Percentiles rank a stretch among this genome's conserved stretches.
phyloP scores from a whole-genome alignment of 2,797 vertebrate genomes.

The Alectoris magna region DNA sequence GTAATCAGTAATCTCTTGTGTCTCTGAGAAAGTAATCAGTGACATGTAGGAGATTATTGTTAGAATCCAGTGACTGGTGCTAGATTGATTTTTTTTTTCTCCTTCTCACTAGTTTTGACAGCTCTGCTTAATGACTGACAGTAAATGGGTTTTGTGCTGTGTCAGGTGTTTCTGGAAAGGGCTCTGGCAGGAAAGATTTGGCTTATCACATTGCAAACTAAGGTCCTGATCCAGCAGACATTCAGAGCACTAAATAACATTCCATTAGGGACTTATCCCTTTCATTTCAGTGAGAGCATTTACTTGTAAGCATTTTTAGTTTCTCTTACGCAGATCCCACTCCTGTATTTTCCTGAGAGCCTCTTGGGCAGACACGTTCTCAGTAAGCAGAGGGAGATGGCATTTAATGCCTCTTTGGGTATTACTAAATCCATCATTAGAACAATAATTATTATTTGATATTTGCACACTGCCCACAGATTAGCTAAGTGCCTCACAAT shows the following conservation, averaged over 20 bases:
- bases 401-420: neutral
- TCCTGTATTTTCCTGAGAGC: neutral
- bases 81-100: conserved; percentile 1
- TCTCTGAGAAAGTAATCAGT: conserved; percentile 2
- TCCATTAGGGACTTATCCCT: neutral
- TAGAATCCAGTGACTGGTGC: neutral
- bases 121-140: conserved; percentile 1
- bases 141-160: neutral
- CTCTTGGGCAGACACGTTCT: neutral
- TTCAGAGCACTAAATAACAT: neutral
- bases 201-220: neutral
- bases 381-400: neutral
- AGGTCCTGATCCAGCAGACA: neutral
- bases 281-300: neutral
- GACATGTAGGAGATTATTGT: conserved; percentile 24
- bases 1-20: conserved; percentile 16
- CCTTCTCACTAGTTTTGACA: conserved; percentile 3
- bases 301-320: neutral
- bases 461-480: neutral
- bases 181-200: conserved; percentile 29
- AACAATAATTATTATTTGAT: neutral
- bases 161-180: neutral
- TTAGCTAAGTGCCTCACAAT: neutral
- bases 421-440: neutral
- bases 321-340: neutral